Base-by-base conservation (phyloP, 1,140 invertebrate genomes). In the Lordiphosa clarofinis region DNA sequence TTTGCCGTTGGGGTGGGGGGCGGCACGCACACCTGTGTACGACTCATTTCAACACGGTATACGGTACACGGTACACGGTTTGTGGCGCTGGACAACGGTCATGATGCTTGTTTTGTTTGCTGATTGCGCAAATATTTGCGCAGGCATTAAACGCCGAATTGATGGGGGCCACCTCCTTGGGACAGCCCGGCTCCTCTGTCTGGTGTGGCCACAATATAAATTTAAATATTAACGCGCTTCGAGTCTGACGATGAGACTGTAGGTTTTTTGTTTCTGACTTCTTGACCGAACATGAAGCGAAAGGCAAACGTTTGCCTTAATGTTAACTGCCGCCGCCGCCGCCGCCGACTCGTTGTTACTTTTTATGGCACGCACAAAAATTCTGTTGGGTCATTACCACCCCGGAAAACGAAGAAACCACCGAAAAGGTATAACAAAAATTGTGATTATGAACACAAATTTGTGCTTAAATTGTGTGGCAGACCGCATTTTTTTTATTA, bases 381-480 rank as follows among this genome's bases (percentile, higher is more conserved):
- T 74, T 84, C 36, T 57, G 78, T 73, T 42, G 60, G 71, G 78
- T 84, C 79, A 84, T 84, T 84, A 84, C 64, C 40, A 65, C n/a
- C 21, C 55, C 38, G 39, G 21, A 43, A 39, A 44, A 56, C 19
- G 37, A 28, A 38, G 31, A 57, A 21, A 4, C 24, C 4, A 28
- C 24, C 24, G 38, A 38, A 38, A 46, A 13, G 31, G n/a, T 11
- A 61, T 35, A 38, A 49, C 59, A 63, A 82, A 72, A 84, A 78
- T 78, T 78, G 78, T 84, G 78, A 86, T 86, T 84, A 84, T 84
- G 73, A 84, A 84, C 78, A 73, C 78, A 84, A 84, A 84, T 84
- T 84, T 76, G 60, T 60, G 78, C 73, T 84, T 84, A 78, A 84
- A 84, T 78, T 84, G 73, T 67, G 65, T 28, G 40, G 63, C 57